Evolutionary conservation across 2,888 invertebrate genomes (phyloP).

Genomic region (Sminthurides aquaticus): DNA sequence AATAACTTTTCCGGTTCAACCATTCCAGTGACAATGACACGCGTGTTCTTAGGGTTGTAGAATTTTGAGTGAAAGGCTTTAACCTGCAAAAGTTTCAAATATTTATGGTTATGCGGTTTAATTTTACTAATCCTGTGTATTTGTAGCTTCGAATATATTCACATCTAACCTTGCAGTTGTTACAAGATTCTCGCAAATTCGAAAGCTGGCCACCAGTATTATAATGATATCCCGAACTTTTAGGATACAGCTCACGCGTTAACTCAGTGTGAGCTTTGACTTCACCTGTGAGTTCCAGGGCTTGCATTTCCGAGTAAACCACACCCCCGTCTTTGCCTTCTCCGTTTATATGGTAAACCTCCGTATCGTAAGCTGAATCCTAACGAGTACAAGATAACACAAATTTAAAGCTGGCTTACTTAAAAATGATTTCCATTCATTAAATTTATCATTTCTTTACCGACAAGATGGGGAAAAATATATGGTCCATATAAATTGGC

Average conservation of each 20-base stretch:
- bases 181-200: conserved; percentile 72
- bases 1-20: conserved; percentile 69
- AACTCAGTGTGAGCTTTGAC: conserved; percentile 60
- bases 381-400: conserved; percentile 44
- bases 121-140: background rate
- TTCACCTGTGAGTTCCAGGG: conserved; percentile 71
- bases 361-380: conserved; percentile 76
- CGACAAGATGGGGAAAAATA: conserved; percentile 72
- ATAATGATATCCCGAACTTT: conserved; percentile 74
- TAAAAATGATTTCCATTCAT: no score
- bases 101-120: conserved; percentile 7
- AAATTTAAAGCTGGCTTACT: no score
- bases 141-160: no score
- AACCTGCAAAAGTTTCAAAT: conserved; percentile 52
- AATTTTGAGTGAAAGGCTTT: conserved; percentile 72
- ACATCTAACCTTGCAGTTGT: conserved; percentile 64
- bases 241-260: conserved; percentile 64
- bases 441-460: conserved; percentile 47
- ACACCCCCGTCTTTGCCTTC: conserved; percentile 86
- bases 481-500: conserved; percentile 85
- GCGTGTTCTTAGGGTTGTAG: conserved; percentile 81
- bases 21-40: conserved; percentile 73
- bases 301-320: conserved; percentile 94
- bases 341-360: conserved; percentile 84
- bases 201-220: conserved; percentile 78